These are phyloP conservation scores for Camptogramma bilineatum DNA, from an alignment of 2,888 invertebrate species.

Conservation along the genomic window DNA sequence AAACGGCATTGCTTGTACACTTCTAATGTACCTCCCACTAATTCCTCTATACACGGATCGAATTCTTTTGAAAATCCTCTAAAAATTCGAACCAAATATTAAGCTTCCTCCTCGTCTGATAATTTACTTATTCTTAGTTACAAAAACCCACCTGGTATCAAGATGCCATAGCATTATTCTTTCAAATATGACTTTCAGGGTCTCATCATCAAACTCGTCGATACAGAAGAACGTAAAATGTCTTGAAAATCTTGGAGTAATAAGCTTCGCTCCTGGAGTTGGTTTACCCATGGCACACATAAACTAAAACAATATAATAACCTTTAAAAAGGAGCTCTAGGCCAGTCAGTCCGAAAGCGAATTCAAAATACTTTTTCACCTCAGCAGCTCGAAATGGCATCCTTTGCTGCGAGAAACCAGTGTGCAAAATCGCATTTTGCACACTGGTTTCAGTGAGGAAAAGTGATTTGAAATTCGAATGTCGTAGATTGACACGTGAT, in stretches of 20 bases:
- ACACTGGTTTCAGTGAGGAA: no score
- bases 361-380: no score
- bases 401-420: no score
- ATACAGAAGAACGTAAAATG: conserved; percentile 95
- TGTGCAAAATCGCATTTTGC: no score
- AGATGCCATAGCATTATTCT: conserved; percentile 98
- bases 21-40: conserved; percentile 94
- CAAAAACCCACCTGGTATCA: conserved; percentile 89
- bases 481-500: no score
- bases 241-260: conserved; percentile 93
- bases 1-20: conserved; percentile 93
- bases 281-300: conserved; percentile 95
- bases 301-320: conserved; percentile 79
- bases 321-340: neutral
- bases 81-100: conserved; percentile 47
- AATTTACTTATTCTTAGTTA: neutral
- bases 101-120: neutral
- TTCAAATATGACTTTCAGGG: conserved; percentile 93
- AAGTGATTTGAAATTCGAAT: no score
- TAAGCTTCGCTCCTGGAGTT: conserved; percentile 92
- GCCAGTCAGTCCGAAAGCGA: no score
- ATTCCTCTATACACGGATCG: conserved; percentile 95
- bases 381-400: no score
- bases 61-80: conserved; percentile 98
- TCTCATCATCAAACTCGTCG: conserved; percentile 95